Base-by-base conservation (phyloP, 2,113 vertebrate genomes). In the Equus przewalskii region DNA sequence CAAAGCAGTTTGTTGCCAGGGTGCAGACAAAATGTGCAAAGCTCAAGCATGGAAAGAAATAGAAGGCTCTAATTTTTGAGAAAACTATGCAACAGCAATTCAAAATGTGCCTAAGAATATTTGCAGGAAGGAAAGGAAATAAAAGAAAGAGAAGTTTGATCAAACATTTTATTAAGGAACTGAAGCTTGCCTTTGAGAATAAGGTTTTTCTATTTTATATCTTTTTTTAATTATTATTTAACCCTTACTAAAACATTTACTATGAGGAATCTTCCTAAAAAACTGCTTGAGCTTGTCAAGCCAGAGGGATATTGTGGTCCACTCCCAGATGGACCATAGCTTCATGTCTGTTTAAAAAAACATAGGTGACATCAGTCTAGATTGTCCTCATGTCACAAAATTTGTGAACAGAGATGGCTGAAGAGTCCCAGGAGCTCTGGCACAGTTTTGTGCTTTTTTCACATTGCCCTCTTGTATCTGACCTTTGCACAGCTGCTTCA, bases 401-500 rank as follows among this genome's bases (percentile, higher is more conserved):
- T 98, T 90, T 97, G 97, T 98, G 97, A 98, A 94, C 86, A 97
- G 96, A 64, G 89, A 91, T 97, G 72, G 67, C 56, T 96, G 65
- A 86, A 97, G 96, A 41, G 92, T 94, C 93, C 91, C 96, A 72
- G 92, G 96, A 97, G 90, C 92, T 94, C 91, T 85, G 89, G 94
- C 85, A 33, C 84, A 80, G 92, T 92, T 98, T 51, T 95, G 56
- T 26, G 14, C 33, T 96, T 98, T 96, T 97, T 97, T 96, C 96
- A 73, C 88, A 51, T 86, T 89, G 90, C 44, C 94, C 97, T 98
- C 94, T 91, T 97, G 86, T 95, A 94, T 96, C 96, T 98, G 97
- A 98, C 98, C 96, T 98, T 97, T 98, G 97, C 91, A 94, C 94
- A 98, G 97, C 93, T 98, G 98, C 97, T 97, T 97, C 94, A 93